A percentile compares a stretch with the other conserved stretches of the same genome.
Evolutionary conservation across 1,140 invertebrate species (phyloP).

Genomic region (Drosophila nebulosa): DNA sequence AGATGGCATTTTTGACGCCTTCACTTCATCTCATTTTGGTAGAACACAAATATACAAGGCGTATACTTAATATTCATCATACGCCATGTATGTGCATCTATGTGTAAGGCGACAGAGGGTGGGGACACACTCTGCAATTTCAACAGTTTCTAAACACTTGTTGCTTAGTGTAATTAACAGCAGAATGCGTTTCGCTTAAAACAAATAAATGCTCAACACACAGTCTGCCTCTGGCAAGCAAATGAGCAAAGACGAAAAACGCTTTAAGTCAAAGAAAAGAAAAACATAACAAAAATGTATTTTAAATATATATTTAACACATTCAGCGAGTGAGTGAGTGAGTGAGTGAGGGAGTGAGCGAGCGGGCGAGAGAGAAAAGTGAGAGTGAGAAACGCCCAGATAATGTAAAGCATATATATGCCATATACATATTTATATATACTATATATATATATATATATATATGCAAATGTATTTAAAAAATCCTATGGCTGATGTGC

Average conservation of each 20-base stretch:
- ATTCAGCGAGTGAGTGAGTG: not conserved
- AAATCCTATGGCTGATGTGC: conserved; percentile 74
- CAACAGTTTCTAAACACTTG: conserved; percentile 14
- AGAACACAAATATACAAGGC: conserved; percentile 41
- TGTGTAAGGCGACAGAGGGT: not conserved
- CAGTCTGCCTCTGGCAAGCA: conserved; percentile 57
- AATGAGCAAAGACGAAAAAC: conserved; percentile 55
- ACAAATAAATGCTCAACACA: conserved; percentile 39
- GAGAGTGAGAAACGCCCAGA: conserved; percentile 4
- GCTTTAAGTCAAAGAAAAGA: conserved; percentile 29
- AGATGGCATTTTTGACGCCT: conserved; percentile 16
- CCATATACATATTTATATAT: not conserved
- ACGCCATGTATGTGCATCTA: conserved; percentile 31
- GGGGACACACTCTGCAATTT: not conserved
- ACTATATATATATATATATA: conserved; percentile 44
- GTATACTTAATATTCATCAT: conserved; percentile 70
- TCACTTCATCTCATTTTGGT: not conserved
- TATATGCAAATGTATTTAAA: conserved; percentile 78
- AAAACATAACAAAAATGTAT: conserved; percentile 2
- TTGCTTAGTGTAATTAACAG: conserved; percentile 62
- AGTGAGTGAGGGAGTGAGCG: not conserved
- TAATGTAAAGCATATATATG: conserved; percentile 20
- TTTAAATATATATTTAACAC: conserved; percentile 45
- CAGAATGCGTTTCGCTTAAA: conserved; percentile 35
- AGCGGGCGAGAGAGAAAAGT: not conserved